phyloP scores from a whole-genome alignment of 2,797 vertebrate species.

The Alectoris magna region DNA sequence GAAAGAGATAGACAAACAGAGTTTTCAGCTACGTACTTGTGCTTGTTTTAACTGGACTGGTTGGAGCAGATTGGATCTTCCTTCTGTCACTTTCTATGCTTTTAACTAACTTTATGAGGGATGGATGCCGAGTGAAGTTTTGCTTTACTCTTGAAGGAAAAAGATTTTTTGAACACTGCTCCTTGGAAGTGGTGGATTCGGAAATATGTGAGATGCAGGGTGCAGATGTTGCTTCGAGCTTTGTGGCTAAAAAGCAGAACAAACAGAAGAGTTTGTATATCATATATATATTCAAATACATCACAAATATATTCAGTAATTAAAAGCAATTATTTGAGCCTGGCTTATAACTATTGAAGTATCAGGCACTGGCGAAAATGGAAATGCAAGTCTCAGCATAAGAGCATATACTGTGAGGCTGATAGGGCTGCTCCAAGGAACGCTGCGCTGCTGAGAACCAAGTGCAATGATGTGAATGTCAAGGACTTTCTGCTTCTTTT shows the following conservation, averaged over 20 bases:
- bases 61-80: constrained; percentile 94
- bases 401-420: background rate
- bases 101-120: constrained; percentile 92
- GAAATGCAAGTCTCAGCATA: background rate
- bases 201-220: constrained; percentile 56
- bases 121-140: constrained; percentile 91
- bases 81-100: constrained; percentile 91
- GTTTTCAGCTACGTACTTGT: constrained; percentile 71
- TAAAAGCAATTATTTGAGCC: background rate
- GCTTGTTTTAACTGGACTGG: constrained; percentile 86
- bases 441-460: too few relatives aligned
- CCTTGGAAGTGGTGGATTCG: constrained; percentile 76
- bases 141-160: constrained; percentile 87
- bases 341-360: background rate
- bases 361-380: background rate
- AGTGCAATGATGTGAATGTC: background rate
- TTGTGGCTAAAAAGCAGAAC: constrained; percentile 65
- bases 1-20: background rate
- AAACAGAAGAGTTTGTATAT: background rate
- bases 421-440: background rate
- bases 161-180: constrained; percentile 94
- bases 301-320: background rate
- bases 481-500: background rate
- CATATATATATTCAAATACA: background rate
- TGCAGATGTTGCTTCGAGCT: constrained; percentile 32